Conservation (phyloP, 2,797 vertebrate species). For the Oreonectes daqikongensis region DNA sequence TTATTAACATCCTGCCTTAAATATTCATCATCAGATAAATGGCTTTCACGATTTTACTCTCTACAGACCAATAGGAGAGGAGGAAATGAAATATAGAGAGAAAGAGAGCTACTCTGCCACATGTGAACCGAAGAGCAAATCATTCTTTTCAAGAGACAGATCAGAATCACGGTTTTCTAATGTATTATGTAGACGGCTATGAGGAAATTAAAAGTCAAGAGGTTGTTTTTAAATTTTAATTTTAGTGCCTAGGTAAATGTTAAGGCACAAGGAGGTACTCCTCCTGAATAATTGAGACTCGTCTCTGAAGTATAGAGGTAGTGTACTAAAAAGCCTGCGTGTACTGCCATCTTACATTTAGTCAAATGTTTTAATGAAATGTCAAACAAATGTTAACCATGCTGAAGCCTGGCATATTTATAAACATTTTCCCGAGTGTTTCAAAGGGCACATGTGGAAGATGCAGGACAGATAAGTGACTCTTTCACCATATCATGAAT, state of each 20-base stretch:
- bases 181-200: constrained; percentile 76
- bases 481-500: no score
- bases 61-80: constrained; percentile 54
- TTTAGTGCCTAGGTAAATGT: constrained; percentile 67
- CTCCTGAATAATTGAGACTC: constrained; percentile 57
- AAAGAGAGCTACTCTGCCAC: constrained; percentile 38
- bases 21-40: constrained; percentile 79
- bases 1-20: constrained; percentile 80
- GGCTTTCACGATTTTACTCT: constrained; percentile 66
- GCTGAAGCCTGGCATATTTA: neutral
- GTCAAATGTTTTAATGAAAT: constrained; percentile 62
- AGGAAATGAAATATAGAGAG: constrained; percentile 11
- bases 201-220: constrained; percentile 71
- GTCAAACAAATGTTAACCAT: constrained; percentile 53
- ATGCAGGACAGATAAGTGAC: no score
- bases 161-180: constrained; percentile 74
- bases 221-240: constrained; percentile 73
- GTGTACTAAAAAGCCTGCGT: constrained; percentile 60
- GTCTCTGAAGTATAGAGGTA: constrained; percentile 57
- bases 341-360: constrained; percentile 41
- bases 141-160: constrained; percentile 71
- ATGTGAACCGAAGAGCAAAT: constrained; percentile 63
- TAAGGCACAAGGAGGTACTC: constrained; percentile 51
- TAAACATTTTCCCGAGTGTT: neutral
- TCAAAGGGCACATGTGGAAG: neutral